Evolutionary conservation across 2,888 invertebrate genomes (phyloP), one percentile per base, ranked within the genome.

Genomic region (Tachystola acroxantha): DNA sequence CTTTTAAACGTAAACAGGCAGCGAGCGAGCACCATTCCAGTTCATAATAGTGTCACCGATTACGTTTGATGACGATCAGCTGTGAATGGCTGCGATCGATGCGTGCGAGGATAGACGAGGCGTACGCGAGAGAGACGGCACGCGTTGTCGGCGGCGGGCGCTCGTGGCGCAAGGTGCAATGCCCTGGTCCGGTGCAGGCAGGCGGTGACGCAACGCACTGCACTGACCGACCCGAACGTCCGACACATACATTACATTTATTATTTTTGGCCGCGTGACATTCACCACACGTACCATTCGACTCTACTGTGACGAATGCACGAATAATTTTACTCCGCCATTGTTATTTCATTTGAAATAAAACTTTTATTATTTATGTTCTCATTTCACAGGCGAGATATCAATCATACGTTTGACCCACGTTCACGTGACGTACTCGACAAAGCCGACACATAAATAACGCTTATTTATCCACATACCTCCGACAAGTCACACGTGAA

Each of bases 231-330:
- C 56, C 67, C 66, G 16, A 54, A 54, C 55, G 52, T 54, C 55
- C 67, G 57, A 48, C 46, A 66, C 62, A 64, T 57, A 53, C 33
- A 45, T 40, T 40, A 49, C 39, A 45, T 50, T 59, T 59, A 68
- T 74, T 81, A 84, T 82, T 84, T 82, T 76, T 57, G 82, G 72
- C 66, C 70, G 64, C 57, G 61, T 76, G 77, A 81, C 76, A 80
- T 78, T 78, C 78, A 70, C 61, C 52, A 67, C 71, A 67, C 71
- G 74, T 70, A 55, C 24, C 46, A 57, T 55, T 56, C 53, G 55
- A 52, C 57, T 53, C 46, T 46, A 50, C 61, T 62, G 64, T 68
- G 69, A 70, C 69, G 69, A 74, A 68, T 59, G 52, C 41, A 36
- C 39, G 42, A 62, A 68, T 59, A 51, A 64, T 58, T 73, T 61